These are phyloP conservation scores for Hypocryptadius cinnamomeus DNA, from an alignment of 2,113 vertebrate species.

Conservation along the genomic window DNA sequence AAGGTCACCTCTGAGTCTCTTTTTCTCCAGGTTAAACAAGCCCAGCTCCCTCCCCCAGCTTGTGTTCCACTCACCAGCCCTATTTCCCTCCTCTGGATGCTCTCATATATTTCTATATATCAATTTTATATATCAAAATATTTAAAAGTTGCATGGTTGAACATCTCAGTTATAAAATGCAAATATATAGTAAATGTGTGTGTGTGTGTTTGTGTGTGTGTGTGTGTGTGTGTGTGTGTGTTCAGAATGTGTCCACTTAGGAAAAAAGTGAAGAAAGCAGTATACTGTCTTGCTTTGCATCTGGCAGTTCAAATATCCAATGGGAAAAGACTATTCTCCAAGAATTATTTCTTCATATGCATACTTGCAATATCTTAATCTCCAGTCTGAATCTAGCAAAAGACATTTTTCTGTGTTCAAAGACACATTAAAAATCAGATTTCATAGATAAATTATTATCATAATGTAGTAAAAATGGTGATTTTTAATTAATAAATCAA, in stretches of 20 bases:
- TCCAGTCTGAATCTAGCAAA: background rate
- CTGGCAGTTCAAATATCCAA: background rate
- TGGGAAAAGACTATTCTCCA: background rate
- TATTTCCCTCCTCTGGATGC: background rate
- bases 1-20: background rate
- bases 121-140: background rate
- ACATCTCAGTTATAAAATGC: background rate
- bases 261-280: background rate
- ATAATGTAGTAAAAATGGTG: background rate
- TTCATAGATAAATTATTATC: background rate
- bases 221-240: background rate
- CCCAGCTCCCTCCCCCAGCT: background rate
- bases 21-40: background rate
- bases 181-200: background rate
- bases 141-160: background rate
- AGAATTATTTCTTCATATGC: background rate
- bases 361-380: background rate
- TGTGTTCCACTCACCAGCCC: background rate
- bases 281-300: background rate
- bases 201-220: background rate
- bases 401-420: background rate
- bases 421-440: background rate
- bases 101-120: background rate
- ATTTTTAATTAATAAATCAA: background rate
- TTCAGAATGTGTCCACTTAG: background rate